These are phyloP conservation scores for Scaeva pyrastri DNA, from an alignment of 2,888 invertebrate species.

Conservation along the genomic window DNA sequence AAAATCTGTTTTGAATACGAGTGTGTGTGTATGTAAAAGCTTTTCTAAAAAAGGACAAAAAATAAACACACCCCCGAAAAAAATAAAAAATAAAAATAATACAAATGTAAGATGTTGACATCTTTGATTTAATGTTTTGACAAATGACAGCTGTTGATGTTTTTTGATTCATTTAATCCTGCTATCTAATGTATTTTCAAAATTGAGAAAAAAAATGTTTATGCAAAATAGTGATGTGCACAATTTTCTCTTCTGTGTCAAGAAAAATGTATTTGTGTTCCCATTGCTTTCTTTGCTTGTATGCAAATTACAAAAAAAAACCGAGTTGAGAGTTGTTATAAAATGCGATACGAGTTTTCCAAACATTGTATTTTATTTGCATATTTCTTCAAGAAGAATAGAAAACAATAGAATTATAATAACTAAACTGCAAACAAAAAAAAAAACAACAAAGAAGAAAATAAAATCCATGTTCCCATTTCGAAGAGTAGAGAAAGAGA, in stretches of 20 bases:
- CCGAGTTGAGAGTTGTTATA: conserved; percentile 21
- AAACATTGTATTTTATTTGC: conserved; percentile 8
- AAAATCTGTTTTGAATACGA: not conserved
- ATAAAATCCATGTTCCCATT: conserved; percentile 25
- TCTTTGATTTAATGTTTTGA: conserved; percentile 33
- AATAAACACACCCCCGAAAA: not conserved
- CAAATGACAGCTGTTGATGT: conserved; percentile 27
- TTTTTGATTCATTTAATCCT: not conserved
- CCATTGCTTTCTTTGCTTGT: conserved; percentile 11
- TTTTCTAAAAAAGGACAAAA: not conserved
- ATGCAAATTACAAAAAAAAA: conserved; percentile 34
- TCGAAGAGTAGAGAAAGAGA: not conserved
- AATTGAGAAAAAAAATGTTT: conserved; percentile 2
- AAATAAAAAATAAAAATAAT: not conserved
- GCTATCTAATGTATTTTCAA: conserved; percentile 8
- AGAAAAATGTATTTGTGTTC: conserved; percentile 7
- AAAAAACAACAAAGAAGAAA: not conserved
- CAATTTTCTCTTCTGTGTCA: not conserved
- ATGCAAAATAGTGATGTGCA: conserved; percentile 24
- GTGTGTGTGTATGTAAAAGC: not conserved
- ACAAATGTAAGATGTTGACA: conserved; percentile 13
- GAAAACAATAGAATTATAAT: conserved; percentile 30
- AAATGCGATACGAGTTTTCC: not conserved
- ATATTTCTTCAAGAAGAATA: conserved; percentile 23
- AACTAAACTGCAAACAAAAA: not conserved